Evolutionary conservation across 2,797 vertebrate species (phyloP), one percentile per base, ranked within the genome.

Genomic region (Psittacula echo): DNA sequence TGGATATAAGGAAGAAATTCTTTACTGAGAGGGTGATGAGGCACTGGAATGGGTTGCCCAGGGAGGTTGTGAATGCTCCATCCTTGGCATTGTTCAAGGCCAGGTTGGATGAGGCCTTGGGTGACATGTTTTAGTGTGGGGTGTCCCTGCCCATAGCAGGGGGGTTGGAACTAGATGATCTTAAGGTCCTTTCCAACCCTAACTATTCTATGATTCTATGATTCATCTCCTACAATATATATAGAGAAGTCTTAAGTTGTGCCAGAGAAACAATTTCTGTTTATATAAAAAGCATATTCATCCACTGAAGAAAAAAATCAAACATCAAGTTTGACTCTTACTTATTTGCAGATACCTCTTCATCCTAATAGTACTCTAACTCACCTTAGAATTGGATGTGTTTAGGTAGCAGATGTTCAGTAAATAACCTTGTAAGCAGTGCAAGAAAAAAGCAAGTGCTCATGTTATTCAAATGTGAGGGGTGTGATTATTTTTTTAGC

Each of bases 171-270:
- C 37, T 37, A 9, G 37, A 37, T 37, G 37, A 37, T 37, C 8
- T 37, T 9, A 9, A 37, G 37, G 37, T 37, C 37, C 37, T 37
- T 37, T 37, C 37, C 37, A 37, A 37, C 37, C 37, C 37, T 37
- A 37, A 37, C 37, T 37, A 37, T 37, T 37, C 37, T 37, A 37
- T 37, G 37, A 37, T 37, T 37, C 37, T 37, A 37, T 37, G 37
- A 60, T 9, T 56, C 8, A 1, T 48, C 16, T 85, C 39, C 34
- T 1, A 8, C 4, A 39, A 29, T 3, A 2, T 11, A 24, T 3
- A n/a, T 8, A 78, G 13, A 58, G 4, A 51, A 41, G 5, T 47
- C 19, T 53, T 87, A 50, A 71, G 66, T 1, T 80, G 15, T 37
- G 21, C 3, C 44, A 74, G 20, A 56, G 6, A 47, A 93, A 29